These are phyloP conservation scores for Vimba vimba DNA, from an alignment of 2,113 vertebrate species.

Conservation along the genomic window DNA sequence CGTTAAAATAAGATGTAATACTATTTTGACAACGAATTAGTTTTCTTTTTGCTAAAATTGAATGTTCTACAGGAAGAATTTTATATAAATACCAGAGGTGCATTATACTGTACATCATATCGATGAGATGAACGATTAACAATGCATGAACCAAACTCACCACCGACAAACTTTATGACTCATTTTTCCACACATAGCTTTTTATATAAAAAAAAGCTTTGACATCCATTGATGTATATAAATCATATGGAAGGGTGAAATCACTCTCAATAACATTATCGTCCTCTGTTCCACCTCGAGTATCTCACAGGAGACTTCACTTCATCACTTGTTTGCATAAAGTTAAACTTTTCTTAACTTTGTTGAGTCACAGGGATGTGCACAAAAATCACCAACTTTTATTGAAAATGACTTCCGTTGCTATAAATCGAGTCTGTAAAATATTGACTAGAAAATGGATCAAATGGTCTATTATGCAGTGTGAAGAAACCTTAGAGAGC, in stretches of 20 bases:
- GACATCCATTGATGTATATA: neutral
- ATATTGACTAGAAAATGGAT: neutral
- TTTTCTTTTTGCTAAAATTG: neutral
- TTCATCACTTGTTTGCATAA: neutral
- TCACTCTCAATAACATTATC: neutral
- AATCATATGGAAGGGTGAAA: neutral
- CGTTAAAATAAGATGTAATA: neutral
- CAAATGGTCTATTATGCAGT: neutral
- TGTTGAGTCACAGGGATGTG: neutral
- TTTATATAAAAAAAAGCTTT: neutral
- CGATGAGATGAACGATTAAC: neutral
- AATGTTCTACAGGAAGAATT: neutral
- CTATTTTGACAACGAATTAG: neutral
- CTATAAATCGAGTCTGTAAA: neutral
- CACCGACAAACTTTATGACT: neutral
- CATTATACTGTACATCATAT: neutral
- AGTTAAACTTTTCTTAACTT: neutral
- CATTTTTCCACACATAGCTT: neutral
- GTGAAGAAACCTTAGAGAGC: slow-evolving; percentile 1
- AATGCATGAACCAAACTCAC: slow-evolving; percentile 3
- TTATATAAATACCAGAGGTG: neutral
- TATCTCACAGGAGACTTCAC: neutral
- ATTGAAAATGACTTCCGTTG: neutral
- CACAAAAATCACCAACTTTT: neutral
- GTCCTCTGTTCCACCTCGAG: neutral